phyloP scores from a whole-genome alignment of 2,797 vertebrate genomes.

The Acestrorhynchus altus region DNA sequence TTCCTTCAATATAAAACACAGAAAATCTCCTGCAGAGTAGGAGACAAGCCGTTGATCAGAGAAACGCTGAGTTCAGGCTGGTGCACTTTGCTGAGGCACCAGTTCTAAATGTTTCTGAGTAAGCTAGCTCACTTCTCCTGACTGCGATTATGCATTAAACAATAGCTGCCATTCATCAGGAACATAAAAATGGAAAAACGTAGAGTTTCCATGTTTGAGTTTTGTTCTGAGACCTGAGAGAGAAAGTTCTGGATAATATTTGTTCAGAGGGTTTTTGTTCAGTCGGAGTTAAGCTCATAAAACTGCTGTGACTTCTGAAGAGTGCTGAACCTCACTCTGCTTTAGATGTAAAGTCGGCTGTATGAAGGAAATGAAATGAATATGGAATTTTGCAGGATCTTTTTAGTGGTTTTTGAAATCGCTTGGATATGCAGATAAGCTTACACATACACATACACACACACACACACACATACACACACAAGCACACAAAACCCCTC shows the following conservation, averaged over 20 bases:
- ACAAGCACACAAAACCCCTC: constrained; percentile 38
- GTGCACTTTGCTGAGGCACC: constrained; percentile 27
- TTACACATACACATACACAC: constrained; percentile 41
- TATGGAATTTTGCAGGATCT: neutral
- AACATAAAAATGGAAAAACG: neutral
- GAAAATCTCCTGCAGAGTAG: neutral
- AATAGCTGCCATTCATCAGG: constrained; percentile 58
- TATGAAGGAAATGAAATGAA: neutral
- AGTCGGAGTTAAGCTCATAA: neutral
- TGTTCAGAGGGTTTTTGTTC: neutral
- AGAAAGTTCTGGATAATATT: neutral
- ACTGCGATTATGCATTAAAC: constrained; percentile 72
- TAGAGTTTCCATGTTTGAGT: neutral
- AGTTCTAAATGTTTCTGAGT: constrained; percentile 22
- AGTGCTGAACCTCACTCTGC: neutral
- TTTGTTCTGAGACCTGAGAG: neutral
- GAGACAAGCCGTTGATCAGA: neutral
- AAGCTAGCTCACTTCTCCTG: constrained; percentile 51
- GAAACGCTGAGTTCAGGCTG: constrained; percentile 26
- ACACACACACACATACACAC: constrained; percentile 38
- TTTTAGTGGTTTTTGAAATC: constrained; percentile 17
- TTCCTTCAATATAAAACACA: neutral
- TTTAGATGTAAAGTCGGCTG: neutral
- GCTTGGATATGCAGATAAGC: constrained; percentile 14
- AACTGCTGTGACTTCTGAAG: neutral